Base-by-base conservation (phyloP, 2,888 invertebrate genomes). In the Andrena flavipes region DNA sequence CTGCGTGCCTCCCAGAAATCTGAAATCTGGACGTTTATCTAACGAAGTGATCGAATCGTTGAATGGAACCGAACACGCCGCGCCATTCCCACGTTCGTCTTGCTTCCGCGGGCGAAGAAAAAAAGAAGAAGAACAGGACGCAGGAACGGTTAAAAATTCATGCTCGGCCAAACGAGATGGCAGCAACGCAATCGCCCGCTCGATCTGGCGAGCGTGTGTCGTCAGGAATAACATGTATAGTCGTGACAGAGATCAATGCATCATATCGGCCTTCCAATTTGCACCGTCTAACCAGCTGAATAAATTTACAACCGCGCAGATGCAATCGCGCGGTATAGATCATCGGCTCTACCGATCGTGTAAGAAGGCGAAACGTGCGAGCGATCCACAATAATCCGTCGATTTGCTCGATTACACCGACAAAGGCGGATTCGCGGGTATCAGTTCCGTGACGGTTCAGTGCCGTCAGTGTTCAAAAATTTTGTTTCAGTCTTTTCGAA, bases 261-360 rank as follows among this genome's bases (percentile, higher is more conserved):
- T 76, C 70, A 54, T 65, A 63, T 71, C 49, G 56, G 23, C 48
- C 49, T 56, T 75, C 70, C 75, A 82, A 81, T 81, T 80, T 74
- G 80, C 81, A 74, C 23, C 70, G 33, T 67, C 59, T 54, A 74
- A 73, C 51, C 51, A 33, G 48, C 8, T 54, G 80, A 67, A 75
- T 75, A 56, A 80, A 80, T 70, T 68, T 69, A 16, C 71, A 42
- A 6, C 59, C 26, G 35, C 42, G 51, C 33, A 42, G 72, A 73
- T 73, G 82, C 69, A 65, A 82, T 82, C 82, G n/a, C 20, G 23
- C 29, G 48, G 7, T 8, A 68, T 76, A 76, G 60, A 81, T 82
- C 81, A 76, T 76, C 72, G 60, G 20, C 56, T 8, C 54, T n/a
- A 23, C 56, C 49, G 54, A 48, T 67, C 65, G 81, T 51, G 68